Base-by-base conservation (phyloP, 2,888 invertebrate genomes). In the Leptinotarsa peninsularis region DNA sequence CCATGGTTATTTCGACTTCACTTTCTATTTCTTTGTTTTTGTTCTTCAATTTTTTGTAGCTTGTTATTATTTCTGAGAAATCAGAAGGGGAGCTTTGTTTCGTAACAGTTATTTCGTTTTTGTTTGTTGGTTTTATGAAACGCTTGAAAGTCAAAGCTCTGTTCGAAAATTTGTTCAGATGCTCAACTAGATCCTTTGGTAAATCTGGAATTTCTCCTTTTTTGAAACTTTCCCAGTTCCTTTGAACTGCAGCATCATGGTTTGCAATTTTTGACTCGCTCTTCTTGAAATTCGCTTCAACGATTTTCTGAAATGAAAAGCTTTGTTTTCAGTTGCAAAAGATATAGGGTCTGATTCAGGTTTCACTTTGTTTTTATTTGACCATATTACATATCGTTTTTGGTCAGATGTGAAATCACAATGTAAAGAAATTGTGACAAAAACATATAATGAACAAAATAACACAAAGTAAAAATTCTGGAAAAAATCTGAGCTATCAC, bases 171-270 rank as follows among this genome's bases (percentile, higher is more conserved):
- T 93, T 93, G 0, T 90, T 85, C 66, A 95, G 89, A 86, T 94
- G 94, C 78, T 91, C 84, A 66, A 86, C 84, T 27, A 94, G 79
- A 1, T 89, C 85, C 23, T 89, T 69, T 17, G 87, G 87, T 71
- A 89, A 79, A 68, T 89, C 86, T 1, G 89, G 23, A 17, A 93
- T 81, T 77, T 91, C 87, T 10, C 92, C 92, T 49, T 90, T 87
- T 78, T 90, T 91, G 13, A 94, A 90, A 78, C 90, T 88, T 72
- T 90, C 88, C 95, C 95, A 95, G 86, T 95, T 95, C 78, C 90
- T 88, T 83, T 92, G 88, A 0, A 93, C 95, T 1, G 88, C 88
- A 72, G 89, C 88, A 83, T 95, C 95, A 83, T 95, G 95, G 13
- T 90, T 89, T 56, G 89, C 86, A 43, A 94, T 91, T 66, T 91